Conservation (phyloP, 37 sponge, comb jelly and placozoan genomes). For the Halichondria panicea region DNA sequence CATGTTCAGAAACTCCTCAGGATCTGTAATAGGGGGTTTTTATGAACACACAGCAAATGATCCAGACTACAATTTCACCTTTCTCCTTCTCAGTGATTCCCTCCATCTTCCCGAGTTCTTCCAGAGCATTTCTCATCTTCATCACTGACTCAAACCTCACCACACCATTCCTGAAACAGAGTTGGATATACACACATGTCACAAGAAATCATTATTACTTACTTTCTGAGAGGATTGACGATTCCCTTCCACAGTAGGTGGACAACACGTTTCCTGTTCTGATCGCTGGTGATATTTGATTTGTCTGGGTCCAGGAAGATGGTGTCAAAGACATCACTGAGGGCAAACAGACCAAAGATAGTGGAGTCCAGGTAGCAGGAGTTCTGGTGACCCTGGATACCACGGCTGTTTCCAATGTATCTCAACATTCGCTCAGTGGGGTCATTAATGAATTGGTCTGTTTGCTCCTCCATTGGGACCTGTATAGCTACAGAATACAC, state of each 20-base stretch:
- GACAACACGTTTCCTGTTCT: slow-evolving; percentile 8
- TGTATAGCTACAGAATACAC: too few species aligned
- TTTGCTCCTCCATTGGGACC: slow-evolving; percentile 1
- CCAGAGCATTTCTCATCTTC: slow-evolving; percentile 61
- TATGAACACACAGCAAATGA: neutral
- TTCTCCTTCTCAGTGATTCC: slow-evolving; percentile 80
- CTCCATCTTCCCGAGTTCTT: slow-evolving; percentile 65
- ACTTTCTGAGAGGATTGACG: slow-evolving; percentile 86
- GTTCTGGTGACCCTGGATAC: slow-evolving; percentile 97
- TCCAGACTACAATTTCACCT: slow-evolving; percentile 32
- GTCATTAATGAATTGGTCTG: neutral
- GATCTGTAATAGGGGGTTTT: slow-evolving; percentile 64
- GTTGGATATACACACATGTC: too few species aligned
- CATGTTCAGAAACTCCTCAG: slow-evolving; percentile 96
- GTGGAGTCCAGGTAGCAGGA: slow-evolving; percentile 98
- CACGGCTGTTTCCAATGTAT: slow-evolving; percentile 58
- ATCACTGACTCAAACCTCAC: slow-evolving; percentile 78
- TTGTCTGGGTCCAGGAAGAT: slow-evolving; percentile 39
- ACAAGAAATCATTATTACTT: neutral
- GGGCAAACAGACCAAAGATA: slow-evolving; percentile 91
- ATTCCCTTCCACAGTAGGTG: slow-evolving; percentile 67
- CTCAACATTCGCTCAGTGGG: neutral
- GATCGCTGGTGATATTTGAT: neutral
- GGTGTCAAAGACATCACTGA: slow-evolving; percentile 76
- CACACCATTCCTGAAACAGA: slow-evolving; percentile 72